Base-by-base conservation (phyloP, 2,113 vertebrate genomes). In the Mastomys coucha region DNA sequence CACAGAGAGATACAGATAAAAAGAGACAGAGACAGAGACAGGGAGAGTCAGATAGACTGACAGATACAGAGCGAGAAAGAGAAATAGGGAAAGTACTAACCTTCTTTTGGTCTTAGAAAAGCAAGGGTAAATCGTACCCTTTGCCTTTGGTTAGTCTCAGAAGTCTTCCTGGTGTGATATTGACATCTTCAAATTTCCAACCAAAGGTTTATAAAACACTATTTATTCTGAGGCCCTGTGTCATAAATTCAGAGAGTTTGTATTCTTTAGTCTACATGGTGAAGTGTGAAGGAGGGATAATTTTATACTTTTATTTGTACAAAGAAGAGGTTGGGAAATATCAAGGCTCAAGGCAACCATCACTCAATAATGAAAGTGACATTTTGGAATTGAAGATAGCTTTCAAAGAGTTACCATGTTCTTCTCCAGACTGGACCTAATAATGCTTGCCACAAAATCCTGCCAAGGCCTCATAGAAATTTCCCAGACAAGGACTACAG, bases 401-500 rank as follows among this genome's bases (percentile, higher is more conserved):
- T 78, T n/a, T 28, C 0, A 16, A 10, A 65, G 14, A 36, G 17
- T 26, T 16, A 12, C 10, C 11, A 31, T 0, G 3, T 26, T 28
- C 60, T 75, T 56, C 28, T 45, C 36, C 13, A 63, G 12, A 42
- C n/a, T 42, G 12, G 0, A 77, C 10, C 76, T 72, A 58, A 76
- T 22, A 42, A 0, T 4, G 1, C 22, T 33, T 88, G 42, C 8
- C 26, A 63, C 17, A 28, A 58, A 51, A 17, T 28, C 13, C 14
- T 6, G 12, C 24, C n/a, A n/a, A 42, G 19, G 69, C 14, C 26
- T 26, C 36, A 19, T 17, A 10, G 63, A 81, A 19, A n/a, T 4
- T 9, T 86, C 24, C 70, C 11, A 45, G 1, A 42, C 2, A 17
- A n/a, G 6, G 33, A 13, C 22, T 36, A n/a, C 1, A 42, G 14